These are phyloP conservation scores for Hypsopygia costalis DNA, from an alignment of 2,888 invertebrate species.

Conservation along the genomic window DNA sequence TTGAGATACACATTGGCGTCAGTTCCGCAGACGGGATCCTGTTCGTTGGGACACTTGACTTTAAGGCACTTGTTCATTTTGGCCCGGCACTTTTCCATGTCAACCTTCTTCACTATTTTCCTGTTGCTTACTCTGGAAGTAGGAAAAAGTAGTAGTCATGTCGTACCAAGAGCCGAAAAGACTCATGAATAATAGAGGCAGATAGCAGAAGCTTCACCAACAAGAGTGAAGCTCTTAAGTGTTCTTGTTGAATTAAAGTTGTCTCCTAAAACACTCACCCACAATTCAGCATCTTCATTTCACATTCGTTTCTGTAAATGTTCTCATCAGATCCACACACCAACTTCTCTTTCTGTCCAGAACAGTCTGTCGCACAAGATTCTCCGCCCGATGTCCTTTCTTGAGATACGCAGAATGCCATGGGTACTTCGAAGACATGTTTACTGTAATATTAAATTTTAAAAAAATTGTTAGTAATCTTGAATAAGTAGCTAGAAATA, in stretches of 20 bases:
- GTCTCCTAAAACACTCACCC: too few species aligned
- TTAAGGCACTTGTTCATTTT: constrained; percentile 89
- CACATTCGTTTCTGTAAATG: constrained; percentile 93
- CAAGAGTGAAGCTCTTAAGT: too few species aligned
- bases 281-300: constrained; percentile 93
- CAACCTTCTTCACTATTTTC: constrained; percentile 83
- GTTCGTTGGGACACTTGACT: constrained; percentile 84
- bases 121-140: constrained; percentile 66
- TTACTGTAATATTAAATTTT: constrained; percentile 80
- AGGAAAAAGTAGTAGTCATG: neutral
- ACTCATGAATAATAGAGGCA: too few species aligned
- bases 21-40: constrained; percentile 93
- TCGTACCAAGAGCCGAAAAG: too few species aligned
- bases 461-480: too few species aligned
- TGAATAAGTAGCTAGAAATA: too few species aligned
- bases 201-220: too few species aligned
- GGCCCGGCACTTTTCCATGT: constrained; percentile 89
- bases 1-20: constrained; percentile 92
- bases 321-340: constrained; percentile 95
- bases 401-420: constrained; percentile 91
- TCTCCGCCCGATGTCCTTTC: constrained; percentile 85
- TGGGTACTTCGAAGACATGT: constrained; percentile 95
- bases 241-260: too few species aligned
- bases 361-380: constrained; percentile 87
- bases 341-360: constrained; percentile 84